Evolutionary conservation across 1,140 invertebrate species (phyloP).

Genomic region (Apis laboriosa): DNA sequence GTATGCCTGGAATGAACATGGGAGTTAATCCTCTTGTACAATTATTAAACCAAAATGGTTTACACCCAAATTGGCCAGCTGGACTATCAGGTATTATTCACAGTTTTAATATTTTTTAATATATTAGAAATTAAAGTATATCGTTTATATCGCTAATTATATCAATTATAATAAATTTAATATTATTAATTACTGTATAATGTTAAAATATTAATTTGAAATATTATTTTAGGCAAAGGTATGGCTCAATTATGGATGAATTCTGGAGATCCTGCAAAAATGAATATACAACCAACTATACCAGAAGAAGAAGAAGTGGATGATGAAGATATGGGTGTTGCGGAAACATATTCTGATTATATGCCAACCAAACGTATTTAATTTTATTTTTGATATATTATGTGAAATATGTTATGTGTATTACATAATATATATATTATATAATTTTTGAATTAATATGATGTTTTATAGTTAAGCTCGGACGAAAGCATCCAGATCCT

Average conservation of each 20-base stretch:
- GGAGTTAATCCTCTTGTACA: slow-evolving; percentile 79
- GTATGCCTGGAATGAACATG: slow-evolving; percentile 78
- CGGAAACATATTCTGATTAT: slow-evolving; percentile 98
- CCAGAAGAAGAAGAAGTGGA: slow-evolving; percentile 92
- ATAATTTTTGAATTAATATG: background rate
- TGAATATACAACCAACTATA: slow-evolving; percentile 74
- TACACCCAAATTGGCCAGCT: slow-evolving; percentile 74
- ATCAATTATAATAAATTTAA: background rate
- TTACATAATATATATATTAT: too few species aligned
- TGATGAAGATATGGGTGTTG: slow-evolving; percentile 98
- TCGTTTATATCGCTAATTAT: background rate
- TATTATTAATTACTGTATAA: background rate
- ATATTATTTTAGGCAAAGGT: slow-evolving; percentile 74
- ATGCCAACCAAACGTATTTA: slow-evolving; percentile 95
- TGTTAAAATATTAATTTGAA: background rate
- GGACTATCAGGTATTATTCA: slow-evolving; percentile 71
- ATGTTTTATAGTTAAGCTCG: slow-evolving; percentile 90
- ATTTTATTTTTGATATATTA: background rate
- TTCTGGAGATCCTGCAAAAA: slow-evolving; percentile 77
- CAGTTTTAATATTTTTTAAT: background rate
- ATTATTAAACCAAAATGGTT: slow-evolving; percentile 77
- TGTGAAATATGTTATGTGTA: background rate
- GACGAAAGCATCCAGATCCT: slow-evolving; percentile 98
- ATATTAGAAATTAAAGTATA: background rate
- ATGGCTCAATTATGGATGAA: slow-evolving; percentile 83